phyloP scores from a whole-genome alignment of 2,797 vertebrate species.

The Urosaurus nigricauda region DNA sequence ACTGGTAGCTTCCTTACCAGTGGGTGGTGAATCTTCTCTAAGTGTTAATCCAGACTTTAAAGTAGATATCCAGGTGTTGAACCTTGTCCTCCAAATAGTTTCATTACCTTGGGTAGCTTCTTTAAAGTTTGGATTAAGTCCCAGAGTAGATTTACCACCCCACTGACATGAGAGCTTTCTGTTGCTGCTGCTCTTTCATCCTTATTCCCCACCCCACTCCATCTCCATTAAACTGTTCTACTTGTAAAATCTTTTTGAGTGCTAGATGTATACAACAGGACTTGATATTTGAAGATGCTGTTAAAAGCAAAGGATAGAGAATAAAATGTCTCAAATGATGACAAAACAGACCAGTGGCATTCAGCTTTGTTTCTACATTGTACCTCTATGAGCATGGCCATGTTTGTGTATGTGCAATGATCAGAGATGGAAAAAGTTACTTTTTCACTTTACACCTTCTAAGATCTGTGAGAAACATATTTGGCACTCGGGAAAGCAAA shows the following conservation, averaged over 20 bases:
- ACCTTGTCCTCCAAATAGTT: too few relatives aligned
- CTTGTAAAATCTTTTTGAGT: rapidly evolving
- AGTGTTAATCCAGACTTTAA: too few relatives aligned
- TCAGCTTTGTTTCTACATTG: background rate
- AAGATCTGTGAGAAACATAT: too few relatives aligned
- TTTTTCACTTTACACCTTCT: too few relatives aligned
- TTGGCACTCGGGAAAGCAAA: too few relatives aligned
- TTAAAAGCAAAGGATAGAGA: background rate
- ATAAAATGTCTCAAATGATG: background rate
- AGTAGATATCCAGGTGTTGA: too few relatives aligned
- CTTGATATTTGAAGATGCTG: background rate
- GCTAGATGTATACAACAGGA: rapidly evolving
- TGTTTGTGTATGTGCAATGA: background rate
- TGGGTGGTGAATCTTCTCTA: too few relatives aligned
- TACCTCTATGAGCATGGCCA: too few relatives aligned
- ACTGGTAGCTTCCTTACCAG: constrained; percentile 21
- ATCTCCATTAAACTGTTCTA: background rate
- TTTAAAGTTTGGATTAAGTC: too few relatives aligned
- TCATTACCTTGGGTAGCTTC: too few relatives aligned
- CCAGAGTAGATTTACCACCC: too few relatives aligned
- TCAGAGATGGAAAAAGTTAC: background rate
- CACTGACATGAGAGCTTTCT: background rate
- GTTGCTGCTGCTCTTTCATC: background rate
- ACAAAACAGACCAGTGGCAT: background rate
- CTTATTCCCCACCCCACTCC: constrained; percentile 15